Evolutionary conservation across 2,113 vertebrate genomes (phyloP), one percentile per base, ranked within the genome.

Genomic region (Tenrec ecaudatus): DNA sequence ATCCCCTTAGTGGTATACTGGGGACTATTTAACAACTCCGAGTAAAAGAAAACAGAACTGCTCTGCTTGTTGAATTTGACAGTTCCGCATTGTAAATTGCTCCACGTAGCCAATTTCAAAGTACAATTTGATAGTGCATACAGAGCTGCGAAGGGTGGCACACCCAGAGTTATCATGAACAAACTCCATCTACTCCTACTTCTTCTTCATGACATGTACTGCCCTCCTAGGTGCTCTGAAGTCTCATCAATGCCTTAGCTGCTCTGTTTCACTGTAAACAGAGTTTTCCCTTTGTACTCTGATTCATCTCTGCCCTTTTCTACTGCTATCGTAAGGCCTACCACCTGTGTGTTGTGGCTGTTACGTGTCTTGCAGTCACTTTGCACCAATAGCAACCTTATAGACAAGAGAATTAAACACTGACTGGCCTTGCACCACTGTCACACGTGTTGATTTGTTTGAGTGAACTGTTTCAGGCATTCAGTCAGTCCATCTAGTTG

Each of bases 41-140:
- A 92, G 58, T 12, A 71, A 79, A 3, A 53, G 33, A 25, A 8
- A 43, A 75, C n/a, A 23, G 68, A 36, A 6, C 76, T 57, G 10
- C 17, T 29, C 27, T 91, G 62, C 82, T 87, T 78, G 8, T 69
- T 66, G 12, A 16, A 19, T 57, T 90, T 86, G 29, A 40, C 60
- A 87, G 16, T 81, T 92, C 58, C 53, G 23, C 62, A 7, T 25
- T 86, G 11, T 92, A 92, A 84, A 73, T 73, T 90, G n/a, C 75
- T 92, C 36, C 8, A 78, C 11, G 9, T 33, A 6, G 75, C 58
- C 27, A 58, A 31, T 90, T 93, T 92, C 36, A 60, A 43, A 90
- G 33, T 64, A 12, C 20, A 77, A 36, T 25, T 60, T 62, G 47
- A 16, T 23, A 47, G 38, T 47, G 86, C 87, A 85, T 40, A n/a